Conservation (phyloP, 2,113 vertebrate species). For the Phodopus roborovskii region DNA sequence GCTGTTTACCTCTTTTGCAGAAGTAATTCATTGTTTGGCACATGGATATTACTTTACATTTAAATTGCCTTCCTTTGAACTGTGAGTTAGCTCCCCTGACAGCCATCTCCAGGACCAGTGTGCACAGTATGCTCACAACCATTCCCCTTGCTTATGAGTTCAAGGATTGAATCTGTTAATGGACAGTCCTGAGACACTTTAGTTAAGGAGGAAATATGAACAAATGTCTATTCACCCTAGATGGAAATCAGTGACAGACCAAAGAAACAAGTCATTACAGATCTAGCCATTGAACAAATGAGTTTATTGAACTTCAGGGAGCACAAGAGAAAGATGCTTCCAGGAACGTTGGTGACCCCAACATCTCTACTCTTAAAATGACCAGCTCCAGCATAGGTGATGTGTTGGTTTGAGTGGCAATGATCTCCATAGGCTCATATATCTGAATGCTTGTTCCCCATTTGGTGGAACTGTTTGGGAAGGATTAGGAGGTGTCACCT, state of each 20-base stretch:
- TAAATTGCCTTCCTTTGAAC: slow-evolving; percentile 39
- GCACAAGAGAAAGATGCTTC: background rate
- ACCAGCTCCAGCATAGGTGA: background rate
- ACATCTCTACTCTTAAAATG: background rate
- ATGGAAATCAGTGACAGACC: background rate
- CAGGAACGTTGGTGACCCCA: background rate
- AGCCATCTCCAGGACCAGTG: background rate
- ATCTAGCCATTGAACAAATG: background rate
- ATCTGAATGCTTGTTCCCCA: background rate
- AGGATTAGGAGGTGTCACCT: background rate
- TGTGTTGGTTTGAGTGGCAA: background rate
- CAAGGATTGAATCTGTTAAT: background rate
- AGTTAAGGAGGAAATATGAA: background rate
- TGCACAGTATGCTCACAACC: background rate
- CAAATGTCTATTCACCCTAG: background rate
- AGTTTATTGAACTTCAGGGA: background rate
- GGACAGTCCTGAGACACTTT: background rate
- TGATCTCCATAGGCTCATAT: background rate
- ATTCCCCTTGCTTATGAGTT: background rate
- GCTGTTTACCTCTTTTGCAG: background rate
- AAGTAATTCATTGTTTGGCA: background rate
- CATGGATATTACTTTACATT: slow-evolving; percentile 25
- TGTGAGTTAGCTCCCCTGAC: background rate
- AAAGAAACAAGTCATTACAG: background rate
- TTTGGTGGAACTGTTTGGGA: background rate